These are phyloP conservation scores for Eurosta solidaginis DNA, from an alignment of 1,140 invertebrate genomes.

Conservation along the genomic window DNA sequence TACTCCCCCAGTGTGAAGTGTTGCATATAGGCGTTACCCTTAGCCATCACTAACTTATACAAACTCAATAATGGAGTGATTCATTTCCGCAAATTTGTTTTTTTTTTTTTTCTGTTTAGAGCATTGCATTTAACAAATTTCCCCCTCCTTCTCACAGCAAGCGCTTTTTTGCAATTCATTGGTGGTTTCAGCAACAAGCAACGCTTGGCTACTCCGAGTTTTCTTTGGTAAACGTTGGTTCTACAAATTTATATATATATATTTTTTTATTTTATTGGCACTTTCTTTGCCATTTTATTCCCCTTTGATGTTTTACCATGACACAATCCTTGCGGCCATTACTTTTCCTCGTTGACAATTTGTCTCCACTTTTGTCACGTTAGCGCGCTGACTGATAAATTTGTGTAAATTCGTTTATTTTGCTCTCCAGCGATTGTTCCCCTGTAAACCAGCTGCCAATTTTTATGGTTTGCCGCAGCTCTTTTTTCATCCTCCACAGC, in stretches of 20 bases:
- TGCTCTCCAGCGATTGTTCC: neutral
- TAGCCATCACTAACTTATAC: neutral
- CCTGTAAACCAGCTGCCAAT: neutral
- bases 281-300: neutral
- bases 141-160: neutral
- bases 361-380: constrained; percentile 18
- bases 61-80: constrained; percentile 25
- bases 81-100: too few species aligned
- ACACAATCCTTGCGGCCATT: constrained; percentile 12
- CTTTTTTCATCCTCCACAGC: neutral
- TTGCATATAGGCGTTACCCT: neutral
- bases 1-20: neutral
- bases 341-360: constrained; percentile 17
- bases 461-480: neutral
- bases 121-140: neutral
- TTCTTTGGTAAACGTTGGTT: neutral
- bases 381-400: constrained; percentile 8
- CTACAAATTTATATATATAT: neutral
- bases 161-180: neutral
- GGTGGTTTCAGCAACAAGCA: neutral
- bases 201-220: neutral
- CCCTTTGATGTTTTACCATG: neutral
- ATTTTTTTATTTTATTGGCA: neutral
- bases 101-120: neutral
- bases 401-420: constrained; percentile 24